phyloP scores from a whole-genome alignment of 1,140 invertebrate genomes.

The Lordiphosa clarofinis region DNA sequence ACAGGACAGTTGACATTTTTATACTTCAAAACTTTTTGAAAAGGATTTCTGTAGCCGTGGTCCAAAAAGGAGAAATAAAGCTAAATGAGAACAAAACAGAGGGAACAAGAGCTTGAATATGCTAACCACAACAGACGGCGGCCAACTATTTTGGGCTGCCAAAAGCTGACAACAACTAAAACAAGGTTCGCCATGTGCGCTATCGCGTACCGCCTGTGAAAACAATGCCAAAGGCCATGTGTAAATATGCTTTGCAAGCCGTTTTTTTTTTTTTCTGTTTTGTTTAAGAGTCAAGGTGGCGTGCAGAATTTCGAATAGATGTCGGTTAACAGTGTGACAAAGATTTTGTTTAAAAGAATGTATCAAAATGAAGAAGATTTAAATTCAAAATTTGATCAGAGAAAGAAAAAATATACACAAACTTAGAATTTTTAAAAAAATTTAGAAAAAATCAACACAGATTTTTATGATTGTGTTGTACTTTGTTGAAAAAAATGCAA shows the following conservation, averaged over 20 bases:
- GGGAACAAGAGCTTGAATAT: conserved; percentile 50
- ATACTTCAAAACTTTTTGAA: conserved; percentile 1
- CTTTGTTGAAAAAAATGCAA: too few species aligned
- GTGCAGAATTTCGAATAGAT: conserved; percentile 33
- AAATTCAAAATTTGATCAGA: too few species aligned
- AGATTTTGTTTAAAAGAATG: too few species aligned
- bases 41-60: conserved; percentile 20
- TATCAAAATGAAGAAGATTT: too few species aligned
- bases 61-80: conserved; percentile 3
- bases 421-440: too few species aligned
- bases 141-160: conserved; percentile 72
- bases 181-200: conserved; percentile 26
- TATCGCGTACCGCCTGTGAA: conserved; percentile 47
- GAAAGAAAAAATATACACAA: too few species aligned
- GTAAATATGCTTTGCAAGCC: conserved; percentile 65
- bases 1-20: conserved; percentile 46
- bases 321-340: conserved; percentile 18
- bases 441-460: too few species aligned
- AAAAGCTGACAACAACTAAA: conserved; percentile 46
- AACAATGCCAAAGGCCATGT: conserved; percentile 74
- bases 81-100: too few species aligned
- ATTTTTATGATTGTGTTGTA: too few species aligned
- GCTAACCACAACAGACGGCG: conserved; percentile 70
- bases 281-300: conserved; percentile 11
- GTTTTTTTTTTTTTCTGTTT: conserved; percentile 38